phyloP scores from a whole-genome alignment of 2,797 vertebrate genomes.

The Margarornis squamiger region DNA sequence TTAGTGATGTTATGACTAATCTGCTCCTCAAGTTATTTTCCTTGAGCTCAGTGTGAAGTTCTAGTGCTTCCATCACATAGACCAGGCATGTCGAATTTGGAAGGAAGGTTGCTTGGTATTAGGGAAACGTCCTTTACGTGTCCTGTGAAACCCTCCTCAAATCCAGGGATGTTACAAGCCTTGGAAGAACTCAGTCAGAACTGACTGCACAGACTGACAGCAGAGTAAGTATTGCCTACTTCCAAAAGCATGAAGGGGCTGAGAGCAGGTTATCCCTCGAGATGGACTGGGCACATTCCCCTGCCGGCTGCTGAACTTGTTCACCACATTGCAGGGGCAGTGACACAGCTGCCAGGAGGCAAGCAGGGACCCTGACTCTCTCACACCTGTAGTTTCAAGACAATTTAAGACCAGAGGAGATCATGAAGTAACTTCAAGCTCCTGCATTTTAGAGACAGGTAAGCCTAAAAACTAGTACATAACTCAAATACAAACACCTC shows the following conservation, averaged over 20 bases:
- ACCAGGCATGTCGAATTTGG: not conserved
- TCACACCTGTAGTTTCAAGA: not conserved
- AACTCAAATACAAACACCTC: not conserved
- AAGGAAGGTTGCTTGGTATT: not conserved
- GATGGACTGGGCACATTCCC: not conserved
- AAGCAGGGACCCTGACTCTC: not conserved
- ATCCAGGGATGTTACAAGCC: not conserved
- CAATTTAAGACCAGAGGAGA: not conserved
- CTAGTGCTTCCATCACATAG: not conserved
- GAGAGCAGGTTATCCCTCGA: not conserved
- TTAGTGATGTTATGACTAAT: not conserved
- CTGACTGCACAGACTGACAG: accelerated
- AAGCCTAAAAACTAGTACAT: not conserved
- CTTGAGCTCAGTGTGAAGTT: not conserved
- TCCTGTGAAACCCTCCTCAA: not conserved
- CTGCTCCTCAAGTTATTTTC: not conserved
- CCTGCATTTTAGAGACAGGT: not conserved
- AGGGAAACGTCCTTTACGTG: accelerated
- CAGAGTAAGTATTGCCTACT: not conserved
- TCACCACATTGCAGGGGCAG: not conserved
- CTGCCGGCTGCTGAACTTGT: not conserved
- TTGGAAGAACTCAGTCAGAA: not conserved
- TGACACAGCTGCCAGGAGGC: not conserved
- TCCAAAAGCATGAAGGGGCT: not conserved
- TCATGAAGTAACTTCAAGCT: not conserved